Evolutionary conservation across 2,113 vertebrate species (phyloP).

Genomic region (Bujurquina vittata): DNA sequence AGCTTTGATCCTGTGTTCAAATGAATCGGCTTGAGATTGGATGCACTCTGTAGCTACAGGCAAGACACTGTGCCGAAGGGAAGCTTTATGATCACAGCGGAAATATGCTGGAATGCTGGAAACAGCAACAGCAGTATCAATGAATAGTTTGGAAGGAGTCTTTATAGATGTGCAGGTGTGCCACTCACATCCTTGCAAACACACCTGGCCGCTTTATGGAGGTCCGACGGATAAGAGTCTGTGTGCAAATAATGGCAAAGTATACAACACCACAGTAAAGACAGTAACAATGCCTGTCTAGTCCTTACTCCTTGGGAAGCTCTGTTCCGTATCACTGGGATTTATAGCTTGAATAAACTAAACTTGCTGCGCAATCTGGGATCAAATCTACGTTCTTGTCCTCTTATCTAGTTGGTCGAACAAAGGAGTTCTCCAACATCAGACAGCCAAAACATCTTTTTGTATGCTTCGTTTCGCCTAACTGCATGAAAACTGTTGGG

Average conservation of each 20-base stretch:
- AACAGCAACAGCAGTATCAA: background rate
- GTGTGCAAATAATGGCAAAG: background rate
- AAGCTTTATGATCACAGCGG: background rate
- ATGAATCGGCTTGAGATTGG: slow-evolving; percentile 13
- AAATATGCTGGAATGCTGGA: background rate
- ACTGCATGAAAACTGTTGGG: background rate
- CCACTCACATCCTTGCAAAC: slow-evolving; percentile 32
- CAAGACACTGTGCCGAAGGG: background rate
- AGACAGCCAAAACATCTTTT: background rate
- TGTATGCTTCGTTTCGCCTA: background rate
- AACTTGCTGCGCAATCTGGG: background rate
- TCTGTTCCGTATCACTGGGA: background rate
- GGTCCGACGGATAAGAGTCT: background rate
- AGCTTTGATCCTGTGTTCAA: slow-evolving; percentile 18
- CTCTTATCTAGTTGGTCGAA: background rate
- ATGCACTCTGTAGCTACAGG: slow-evolving; percentile 19
- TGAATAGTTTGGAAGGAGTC: slow-evolving; percentile 2
- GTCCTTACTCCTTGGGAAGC: background rate
- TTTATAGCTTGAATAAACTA: background rate
- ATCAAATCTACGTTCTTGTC: background rate
- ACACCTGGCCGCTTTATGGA: slow-evolving; percentile 46
- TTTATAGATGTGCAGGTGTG: slow-evolving; percentile 5
- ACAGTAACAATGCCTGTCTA: background rate
- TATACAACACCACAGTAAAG: background rate
- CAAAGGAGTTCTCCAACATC: background rate